phyloP scores from a whole-genome alignment of 2,888 invertebrate species.

The Bellardia bayeri region DNA sequence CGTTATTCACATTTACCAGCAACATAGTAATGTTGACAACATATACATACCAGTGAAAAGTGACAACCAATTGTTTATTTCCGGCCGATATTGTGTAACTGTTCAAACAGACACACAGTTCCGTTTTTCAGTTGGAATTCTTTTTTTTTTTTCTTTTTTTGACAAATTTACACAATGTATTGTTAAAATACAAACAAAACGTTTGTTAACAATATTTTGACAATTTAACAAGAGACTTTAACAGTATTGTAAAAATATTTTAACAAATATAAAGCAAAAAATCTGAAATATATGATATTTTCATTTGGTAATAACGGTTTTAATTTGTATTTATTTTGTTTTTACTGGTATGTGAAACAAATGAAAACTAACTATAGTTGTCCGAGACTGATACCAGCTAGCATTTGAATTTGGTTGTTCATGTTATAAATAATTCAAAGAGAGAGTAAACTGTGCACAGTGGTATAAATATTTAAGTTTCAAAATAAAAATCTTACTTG shows the following conservation, averaged over 20 bases:
- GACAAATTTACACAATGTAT: constrained; percentile 11
- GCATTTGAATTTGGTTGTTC: background rate
- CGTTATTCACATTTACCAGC: background rate
- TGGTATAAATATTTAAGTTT: too few relatives aligned
- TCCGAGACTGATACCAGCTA: background rate
- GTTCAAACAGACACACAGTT: constrained; percentile 29
- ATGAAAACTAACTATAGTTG: background rate
- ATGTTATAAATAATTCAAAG: too few relatives aligned
- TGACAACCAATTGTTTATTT: constrained; percentile 55
- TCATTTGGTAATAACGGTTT: background rate
- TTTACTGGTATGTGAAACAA: background rate
- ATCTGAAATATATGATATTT: background rate
- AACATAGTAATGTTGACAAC: constrained; percentile 24
- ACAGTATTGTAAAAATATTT: constrained; percentile 23
- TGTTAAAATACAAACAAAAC: constrained; percentile 13
- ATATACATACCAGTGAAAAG: constrained; percentile 33
- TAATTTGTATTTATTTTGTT: background rate
- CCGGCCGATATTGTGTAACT: constrained; percentile 42
- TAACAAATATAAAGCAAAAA: constrained; percentile 7
- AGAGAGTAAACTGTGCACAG: too few relatives aligned
- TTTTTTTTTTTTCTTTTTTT: constrained; percentile 21
- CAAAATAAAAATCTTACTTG: too few relatives aligned
- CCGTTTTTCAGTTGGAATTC: background rate
- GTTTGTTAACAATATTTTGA: constrained; percentile 37
- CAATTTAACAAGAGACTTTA: constrained; percentile 24